Base-by-base conservation (phyloP, 2,888 invertebrate species). In the Kuschelorhynchus macadamiae region DNA sequence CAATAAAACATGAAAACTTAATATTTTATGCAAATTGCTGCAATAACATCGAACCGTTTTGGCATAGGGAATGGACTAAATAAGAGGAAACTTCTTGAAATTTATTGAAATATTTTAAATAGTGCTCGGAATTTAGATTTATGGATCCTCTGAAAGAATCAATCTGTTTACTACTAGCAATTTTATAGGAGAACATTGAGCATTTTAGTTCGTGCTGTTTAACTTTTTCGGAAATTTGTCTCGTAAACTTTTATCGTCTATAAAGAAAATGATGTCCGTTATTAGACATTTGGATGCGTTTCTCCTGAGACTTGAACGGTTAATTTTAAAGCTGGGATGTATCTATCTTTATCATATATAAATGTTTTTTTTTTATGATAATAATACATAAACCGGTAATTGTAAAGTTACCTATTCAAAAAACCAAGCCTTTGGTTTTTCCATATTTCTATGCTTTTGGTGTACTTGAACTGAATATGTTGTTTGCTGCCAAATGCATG, bases 141-240 rank as follows among this genome's bases (percentile, higher is more conserved):
- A 63, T 63, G 17, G 47, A 55, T 55, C 36, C 56, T 63, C 56
- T 55, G 47, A 63, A 56, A 55, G 63, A 47, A 55, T 63, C 63
- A 63, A 63, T 63, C 63, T 63, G 63, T 62, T 62, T 62, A 62
- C 62, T 52, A 53, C 62, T 16, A 39, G 55, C 55, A 55, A 56
- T 63, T 55, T 55, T 63, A 63, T 63, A 55, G 21, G 56, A 36
- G 36, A 64, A 57, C 47, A 53, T 63, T 53, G 47, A 44, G 50
- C 41, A 49, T 30, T 50, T 61, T 61, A 50, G 30, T 36, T 50
- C 20, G 56, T 32, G 44, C 41, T 57, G 57, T 56, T 49, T 50
- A 36, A 56, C 57, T 56, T 64, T 57, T 47, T 49, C 25, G 41
- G 39, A 56, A 49, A 64, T 64, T 64, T 64, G 64, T 57, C 57